phyloP scores from a whole-genome alignment of 1,140 invertebrate species.

The Drosophila persimilis region DNA sequence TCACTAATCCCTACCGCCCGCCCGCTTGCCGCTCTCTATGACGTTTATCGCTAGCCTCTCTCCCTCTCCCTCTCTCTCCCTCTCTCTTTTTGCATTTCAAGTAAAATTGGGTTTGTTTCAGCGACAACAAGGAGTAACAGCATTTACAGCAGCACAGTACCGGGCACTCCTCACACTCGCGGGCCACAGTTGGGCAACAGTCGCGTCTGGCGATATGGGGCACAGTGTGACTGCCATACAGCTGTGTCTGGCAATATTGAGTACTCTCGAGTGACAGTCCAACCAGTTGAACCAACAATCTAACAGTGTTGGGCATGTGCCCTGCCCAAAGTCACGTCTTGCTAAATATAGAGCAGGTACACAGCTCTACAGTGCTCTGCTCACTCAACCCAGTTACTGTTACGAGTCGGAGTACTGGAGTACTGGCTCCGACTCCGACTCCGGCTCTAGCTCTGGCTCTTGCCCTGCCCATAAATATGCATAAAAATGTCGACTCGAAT shows the following conservation, averaged over 20 bases:
- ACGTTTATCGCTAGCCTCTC: neutral
- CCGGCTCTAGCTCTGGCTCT: neutral
- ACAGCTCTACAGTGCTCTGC: too few relatives aligned
- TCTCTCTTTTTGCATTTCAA: conserved; percentile 52
- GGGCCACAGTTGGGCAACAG: too few relatives aligned
- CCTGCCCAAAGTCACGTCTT: too few relatives aligned
- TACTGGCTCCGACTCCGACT: neutral
- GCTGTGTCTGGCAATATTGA: conserved; percentile 6
- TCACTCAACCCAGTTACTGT: neutral
- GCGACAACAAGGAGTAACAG: conserved; percentile 8
- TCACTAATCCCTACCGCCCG: conserved; percentile 2
- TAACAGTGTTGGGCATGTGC: too few relatives aligned
- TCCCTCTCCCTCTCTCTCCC: conserved; percentile 1
- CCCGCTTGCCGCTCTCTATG: neutral
- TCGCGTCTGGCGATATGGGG: conserved; percentile 39
- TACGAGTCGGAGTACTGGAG: conserved; percentile 1
- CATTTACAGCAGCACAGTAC: neutral
- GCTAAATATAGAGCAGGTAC: too few relatives aligned
- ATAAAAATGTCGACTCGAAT: conserved; percentile 71
- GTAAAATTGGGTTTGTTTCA: conserved; percentile 47
- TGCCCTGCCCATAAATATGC: conserved; percentile 64
- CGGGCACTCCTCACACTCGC: neutral
- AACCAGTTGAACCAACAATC: too few relatives aligned
- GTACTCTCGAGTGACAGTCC: too few relatives aligned
- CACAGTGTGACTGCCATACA: conserved; percentile 12